Evolutionary conservation across 2,797 vertebrate species (phyloP), one percentile per base, ranked within the genome.

Genomic region (Gymnodraco acuticeps): DNA sequence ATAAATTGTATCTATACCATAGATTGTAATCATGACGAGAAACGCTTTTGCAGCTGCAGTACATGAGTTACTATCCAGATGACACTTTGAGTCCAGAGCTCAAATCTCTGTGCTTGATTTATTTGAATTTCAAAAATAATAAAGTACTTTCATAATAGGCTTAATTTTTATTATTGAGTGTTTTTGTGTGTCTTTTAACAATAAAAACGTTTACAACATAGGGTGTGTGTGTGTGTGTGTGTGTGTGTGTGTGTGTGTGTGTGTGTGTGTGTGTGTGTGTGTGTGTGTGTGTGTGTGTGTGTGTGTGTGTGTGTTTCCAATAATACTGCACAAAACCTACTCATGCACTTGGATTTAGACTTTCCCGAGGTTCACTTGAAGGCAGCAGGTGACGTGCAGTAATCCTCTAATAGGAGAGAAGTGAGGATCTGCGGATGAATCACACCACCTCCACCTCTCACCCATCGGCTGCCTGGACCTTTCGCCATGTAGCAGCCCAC

Each of bases 381-480:
- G 56, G 81, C 72, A 70, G 54, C 81, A 19, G 1, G 31, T 73
- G 78, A 75, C n/a, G 81, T n/a, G 12, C 70, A 43, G 60, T 64
- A 53, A 66, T 77, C 52, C 42, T 62, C 50, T 56, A 12, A 78
- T 69, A 52, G 47, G 20, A 53, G 64, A 61, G 56, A 61, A 42
- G 8, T 48, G 75, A 71, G 52, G 64, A 23, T 42, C 27, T 17
- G 8, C 33, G 20, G 48, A 70, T 70, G 72, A 76, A 75, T 81
- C 77, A 71, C 77, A 55, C 64, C 75, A 85, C 68, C 67, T 68
- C 45, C 58, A 78, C 75, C 70, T 72, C 51, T 68, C 45, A 45
- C 23, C 64, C 27, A 9, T n/a, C 48, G 58, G 41, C 61, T 50
- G 20, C 68, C 48, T 5, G 11, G 51, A 41, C 48, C 33, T 10